Evolutionary conservation across 2,113 vertebrate genomes (phyloP).

Genomic region (Candoia aspera): DNA sequence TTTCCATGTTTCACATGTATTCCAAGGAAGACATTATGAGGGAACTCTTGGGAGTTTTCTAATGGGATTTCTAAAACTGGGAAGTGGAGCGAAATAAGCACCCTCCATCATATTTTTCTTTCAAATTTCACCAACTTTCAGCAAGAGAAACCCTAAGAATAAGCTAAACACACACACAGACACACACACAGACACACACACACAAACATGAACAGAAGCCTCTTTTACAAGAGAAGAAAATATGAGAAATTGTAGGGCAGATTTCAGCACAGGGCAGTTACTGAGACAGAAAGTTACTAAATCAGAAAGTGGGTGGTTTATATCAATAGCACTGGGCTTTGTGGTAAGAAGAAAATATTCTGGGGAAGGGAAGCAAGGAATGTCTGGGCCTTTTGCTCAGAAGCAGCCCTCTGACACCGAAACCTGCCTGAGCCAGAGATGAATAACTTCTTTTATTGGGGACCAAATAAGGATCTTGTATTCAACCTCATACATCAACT

Average conservation of each 20-base stretch:
- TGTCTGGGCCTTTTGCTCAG: not conserved
- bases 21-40: not conserved
- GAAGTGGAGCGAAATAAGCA: not conserved
- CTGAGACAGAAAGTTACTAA: not conserved
- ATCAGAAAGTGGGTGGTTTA: not conserved
- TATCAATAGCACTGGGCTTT: not conserved
- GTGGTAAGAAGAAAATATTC: not conserved
- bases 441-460: conserved; percentile 6
- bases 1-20: not conserved
- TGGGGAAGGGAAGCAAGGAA: not conserved
- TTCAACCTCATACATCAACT: conserved; percentile 35
- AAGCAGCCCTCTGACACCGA: not conserved
- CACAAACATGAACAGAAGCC: not conserved
- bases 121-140: not conserved
- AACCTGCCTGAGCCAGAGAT: not conserved
- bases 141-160: not conserved
- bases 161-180: not conserved
- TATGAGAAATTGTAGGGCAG: not conserved
- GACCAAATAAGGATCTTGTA: conserved; percentile 25
- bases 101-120: not conserved
- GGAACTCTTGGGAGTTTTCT: not conserved
- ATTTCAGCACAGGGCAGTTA: not conserved
- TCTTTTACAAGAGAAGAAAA: not conserved
- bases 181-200: not conserved
- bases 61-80: not conserved